Evolutionary conservation across 2,888 invertebrate genomes (phyloP), one percentile per base, ranked within the genome.

Genomic region (Cryptophagus acutangulus): DNA sequence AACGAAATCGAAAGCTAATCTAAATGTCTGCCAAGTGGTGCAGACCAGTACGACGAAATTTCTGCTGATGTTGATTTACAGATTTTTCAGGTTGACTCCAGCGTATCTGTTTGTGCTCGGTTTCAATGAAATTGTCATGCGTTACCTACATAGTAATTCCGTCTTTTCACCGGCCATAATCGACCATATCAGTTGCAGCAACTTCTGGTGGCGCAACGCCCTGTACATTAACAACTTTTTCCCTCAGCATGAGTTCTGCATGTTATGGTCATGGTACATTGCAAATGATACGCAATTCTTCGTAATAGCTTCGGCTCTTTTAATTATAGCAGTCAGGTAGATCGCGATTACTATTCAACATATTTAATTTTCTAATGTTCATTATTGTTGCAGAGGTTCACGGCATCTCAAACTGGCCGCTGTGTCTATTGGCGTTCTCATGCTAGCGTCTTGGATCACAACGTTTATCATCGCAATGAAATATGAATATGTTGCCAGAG

Each of bases 201-300:
- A 76, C 48, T 86, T 75, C 64, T 89, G 88, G 88, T 89, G 88
- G 88, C 74, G 87, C 43, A 88, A 89, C 59, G 74, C 83, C n/a
- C 71, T 88, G 10, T 88, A 87, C 63, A 82, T 88, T 58, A 87
- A 88, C 66, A 88, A 87, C 59, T 76, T 86, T 61, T 88, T 76
- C 63, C 82, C 84, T 0, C 79, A 82, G 61, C 72, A 74, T 15
- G 85, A 87, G 60, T 83, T 84, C 74, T 87, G 86, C 63, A 84
- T 87, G 83, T 74, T 83, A 41, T 87, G 86, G 86, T 82, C 83
- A 33, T 87, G 86, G 86, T 87, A 87, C 56, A 80, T 87, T 74
- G 82, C 86, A 5, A 86, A 85, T 56, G 86, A 86, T 59, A 84
- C 83, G 43, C 85, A 86, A 65, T 86, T 86, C 65, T 86, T 84